Base-by-base conservation (phyloP, 2,888 invertebrate genomes). In the Kuschelorhynchus macadamiae region DNA sequence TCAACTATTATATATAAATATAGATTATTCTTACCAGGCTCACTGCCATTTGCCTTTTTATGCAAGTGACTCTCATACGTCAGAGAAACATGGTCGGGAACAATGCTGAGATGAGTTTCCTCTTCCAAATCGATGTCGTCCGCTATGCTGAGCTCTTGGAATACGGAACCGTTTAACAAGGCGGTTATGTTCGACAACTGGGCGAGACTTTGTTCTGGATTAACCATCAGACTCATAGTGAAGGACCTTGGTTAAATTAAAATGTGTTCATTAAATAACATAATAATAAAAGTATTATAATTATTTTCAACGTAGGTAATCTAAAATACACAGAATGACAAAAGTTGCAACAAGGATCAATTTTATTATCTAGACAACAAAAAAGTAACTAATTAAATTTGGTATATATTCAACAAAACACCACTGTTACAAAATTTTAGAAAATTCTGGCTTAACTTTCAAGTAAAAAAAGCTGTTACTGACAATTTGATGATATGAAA, bases 121-220 rank as follows among this genome's bases (percentile, higher is more conserved):
- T 72, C 67, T 14, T 57, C 69, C 14, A 60, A 68, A 11, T 33
- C 62, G 16, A 42, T 42, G 1, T 36, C 49, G 7, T 76, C 72
- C 11, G 64, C 60, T n/a, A 74, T 47, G 46, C 72, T 75, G 3
- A 74, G 46, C 25, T 77, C 78, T 47, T 79, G 76, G 25, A 77
- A 75, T 18, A 72, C 72, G 1, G 81, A 79, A 2, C 77, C 76
- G 62, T 82, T 81, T 30, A 87, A 75, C 36, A 87, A 77, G 47
- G 83, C 81, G 0, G 86, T 84, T 1, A 87, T 81, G 71, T 86
- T 85, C 39, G 84, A 83, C 1, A 87, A 75, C 64, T 87, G 85
- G 0, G 83, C 77, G 2, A 87, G 75, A 75, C 86, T 87, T 52
- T 87, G 83, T 49, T 87, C 86, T 1, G 81, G 79, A 72, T 84